Percentiles rank a stretch among this genome's conserved stretches.
phyloP scores from a whole-genome alignment of 2,888 invertebrate species.

The Drepanosiphum platanoidis region DNA sequence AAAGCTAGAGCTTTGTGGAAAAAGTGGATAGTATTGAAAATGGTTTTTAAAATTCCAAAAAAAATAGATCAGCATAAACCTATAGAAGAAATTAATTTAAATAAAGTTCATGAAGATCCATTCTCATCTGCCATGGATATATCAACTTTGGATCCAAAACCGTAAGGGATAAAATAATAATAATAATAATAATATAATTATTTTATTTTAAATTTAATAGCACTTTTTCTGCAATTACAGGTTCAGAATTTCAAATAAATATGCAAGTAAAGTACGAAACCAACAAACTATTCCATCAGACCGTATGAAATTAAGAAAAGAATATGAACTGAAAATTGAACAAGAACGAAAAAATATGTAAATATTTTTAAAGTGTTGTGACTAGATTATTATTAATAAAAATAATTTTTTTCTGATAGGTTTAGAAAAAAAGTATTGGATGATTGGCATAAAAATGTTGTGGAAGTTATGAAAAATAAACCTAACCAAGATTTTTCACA shows the following conservation, averaged over 20 bases:
- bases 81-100: not conserved
- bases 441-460: slow-evolving; percentile 4
- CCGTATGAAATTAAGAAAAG: slow-evolving; percentile 38
- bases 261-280: slow-evolving; percentile 19
- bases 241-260: slow-evolving; percentile 30
- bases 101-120: not conserved
- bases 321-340: slow-evolving; percentile 45
- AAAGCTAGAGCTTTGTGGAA: slow-evolving; percentile 51
- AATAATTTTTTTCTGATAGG: slow-evolving; percentile 1
- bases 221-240: not conserved
- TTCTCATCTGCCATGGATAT: not conserved
- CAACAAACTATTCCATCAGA: not conserved
- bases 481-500: not conserved
- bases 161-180: slow-evolving; percentile 14
- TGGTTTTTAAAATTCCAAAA: slow-evolving; percentile 57
- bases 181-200: not conserved
- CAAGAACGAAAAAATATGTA: slow-evolving; percentile 32
- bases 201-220: not conserved
- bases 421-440: slow-evolving; percentile 50
- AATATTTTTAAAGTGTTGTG: not conserved
- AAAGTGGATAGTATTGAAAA: slow-evolving; percentile 54
- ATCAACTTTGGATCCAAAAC: slow-evolving; percentile 19
- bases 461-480: not conserved
- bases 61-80: slow-evolving; percentile 34
- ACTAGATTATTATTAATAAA: not conserved